Conservation (phyloP, 2,888 invertebrate species). For the Hymenopus coronatus region DNA sequence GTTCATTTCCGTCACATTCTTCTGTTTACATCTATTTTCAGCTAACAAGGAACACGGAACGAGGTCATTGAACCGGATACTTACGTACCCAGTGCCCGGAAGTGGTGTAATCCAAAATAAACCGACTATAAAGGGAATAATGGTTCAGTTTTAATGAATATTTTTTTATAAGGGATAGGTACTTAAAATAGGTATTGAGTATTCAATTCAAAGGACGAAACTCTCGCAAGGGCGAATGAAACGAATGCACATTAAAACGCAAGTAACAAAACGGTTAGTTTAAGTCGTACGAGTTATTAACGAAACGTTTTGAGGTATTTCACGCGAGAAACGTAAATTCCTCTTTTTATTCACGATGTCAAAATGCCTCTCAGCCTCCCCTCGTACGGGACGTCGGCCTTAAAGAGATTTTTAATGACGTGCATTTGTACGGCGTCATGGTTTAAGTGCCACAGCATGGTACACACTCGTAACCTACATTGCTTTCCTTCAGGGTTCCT, state of each 20-base stretch:
- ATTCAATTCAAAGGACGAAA: not conserved
- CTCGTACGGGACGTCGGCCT: not conserved
- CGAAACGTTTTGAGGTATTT: not conserved
- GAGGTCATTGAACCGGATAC: too few relatives aligned
- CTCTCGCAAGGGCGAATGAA: not conserved
- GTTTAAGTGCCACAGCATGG: not conserved
- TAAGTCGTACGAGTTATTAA: not conserved
- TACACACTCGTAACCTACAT: too few relatives aligned
- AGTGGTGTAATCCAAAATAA: too few relatives aligned
- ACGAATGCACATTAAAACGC: not conserved
- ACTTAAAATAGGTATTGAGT: too few relatives aligned
- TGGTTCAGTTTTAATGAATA: too few relatives aligned
- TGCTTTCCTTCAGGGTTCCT: too few relatives aligned
- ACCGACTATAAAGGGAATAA: too few relatives aligned
- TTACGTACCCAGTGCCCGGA: too few relatives aligned
- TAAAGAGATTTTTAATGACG: not conserved
- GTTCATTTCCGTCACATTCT: too few relatives aligned
- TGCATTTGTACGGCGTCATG: not conserved
- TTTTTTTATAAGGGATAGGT: too few relatives aligned
- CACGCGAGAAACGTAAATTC: not conserved
- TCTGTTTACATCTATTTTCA: too few relatives aligned
- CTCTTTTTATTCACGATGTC: not conserved
- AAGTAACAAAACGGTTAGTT: not conserved
- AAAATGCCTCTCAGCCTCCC: not conserved
- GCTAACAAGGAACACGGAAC: too few relatives aligned